Conservation (phyloP, 2,797 vertebrate genomes). For the Limosa lapponica region DNA sequence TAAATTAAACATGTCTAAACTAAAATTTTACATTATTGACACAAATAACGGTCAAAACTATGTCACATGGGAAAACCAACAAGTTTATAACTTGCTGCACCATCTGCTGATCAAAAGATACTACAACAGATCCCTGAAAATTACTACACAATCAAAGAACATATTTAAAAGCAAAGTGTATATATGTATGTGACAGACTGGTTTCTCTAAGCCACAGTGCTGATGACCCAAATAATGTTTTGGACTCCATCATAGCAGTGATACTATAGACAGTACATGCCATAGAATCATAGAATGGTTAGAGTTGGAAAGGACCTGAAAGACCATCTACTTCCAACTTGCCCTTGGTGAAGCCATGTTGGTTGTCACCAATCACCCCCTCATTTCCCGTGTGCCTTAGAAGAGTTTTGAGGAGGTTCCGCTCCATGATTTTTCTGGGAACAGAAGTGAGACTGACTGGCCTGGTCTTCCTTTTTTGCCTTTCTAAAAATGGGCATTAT, state of each 20-base stretch:
- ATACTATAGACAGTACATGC: not conserved
- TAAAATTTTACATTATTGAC: not conserved
- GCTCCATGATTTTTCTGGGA: not conserved
- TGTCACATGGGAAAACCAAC: not conserved
- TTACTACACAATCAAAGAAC: not conserved
- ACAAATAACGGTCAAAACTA: not conserved
- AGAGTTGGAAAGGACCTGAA: not conserved
- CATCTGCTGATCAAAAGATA: slow-evolving; percentile 52
- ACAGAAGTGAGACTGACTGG: not conserved
- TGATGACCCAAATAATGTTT: not conserved
- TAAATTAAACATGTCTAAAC: not conserved
- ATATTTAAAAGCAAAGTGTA: not conserved
- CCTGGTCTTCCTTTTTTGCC: not conserved
- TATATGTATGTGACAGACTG: not conserved
- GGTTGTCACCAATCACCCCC: not conserved
- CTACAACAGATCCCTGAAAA: not conserved
- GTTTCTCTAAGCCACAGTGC: not conserved
- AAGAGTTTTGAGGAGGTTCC: not conserved
- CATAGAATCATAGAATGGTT: not conserved
- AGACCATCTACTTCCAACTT: not conserved
- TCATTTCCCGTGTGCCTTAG: not conserved
- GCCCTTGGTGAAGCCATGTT: too few species aligned
- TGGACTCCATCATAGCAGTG: not conserved
- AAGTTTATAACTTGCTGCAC: slow-evolving; percentile 16
- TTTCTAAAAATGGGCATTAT: not conserved